Percentiles rank a stretch among this genome's conserved stretches.
Evolutionary conservation across 1,140 invertebrate genomes (phyloP).

Genomic region (Galleria mellonella): DNA sequence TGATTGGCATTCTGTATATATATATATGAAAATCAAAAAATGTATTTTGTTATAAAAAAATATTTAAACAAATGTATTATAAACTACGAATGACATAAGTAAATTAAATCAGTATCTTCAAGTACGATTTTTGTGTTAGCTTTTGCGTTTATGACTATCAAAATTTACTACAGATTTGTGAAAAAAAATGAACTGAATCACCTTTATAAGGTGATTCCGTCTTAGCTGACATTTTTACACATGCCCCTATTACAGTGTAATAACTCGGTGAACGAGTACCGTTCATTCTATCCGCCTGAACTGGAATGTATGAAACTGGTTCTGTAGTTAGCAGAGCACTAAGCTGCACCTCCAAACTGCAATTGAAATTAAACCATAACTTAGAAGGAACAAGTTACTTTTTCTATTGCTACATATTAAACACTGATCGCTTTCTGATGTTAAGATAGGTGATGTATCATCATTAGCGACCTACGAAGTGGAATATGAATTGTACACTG

Average conservation of each 20-base stretch:
- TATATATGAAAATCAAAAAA: no score
- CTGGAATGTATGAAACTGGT: constrained; percentile 39
- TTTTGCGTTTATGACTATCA: no score
- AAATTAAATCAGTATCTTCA: no score
- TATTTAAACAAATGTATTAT: no score
- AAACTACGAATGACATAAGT: no score
- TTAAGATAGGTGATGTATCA: constrained; percentile 20
- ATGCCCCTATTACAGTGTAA: not conserved
- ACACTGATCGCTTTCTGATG: constrained; percentile 21
- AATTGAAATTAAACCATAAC: constrained; percentile 22
- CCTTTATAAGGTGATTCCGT: no score
- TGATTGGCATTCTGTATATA: no score
- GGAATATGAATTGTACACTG: constrained; percentile 17
- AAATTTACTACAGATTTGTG: no score
- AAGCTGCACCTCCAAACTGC: constrained; percentile 19
- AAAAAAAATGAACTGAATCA: no score
- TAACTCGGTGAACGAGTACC: constrained; percentile 8
- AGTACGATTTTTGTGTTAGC: no score
- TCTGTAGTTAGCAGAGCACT: constrained; percentile 30
- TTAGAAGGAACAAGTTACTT: constrained; percentile 7
- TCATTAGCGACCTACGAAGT: constrained; percentile 11
- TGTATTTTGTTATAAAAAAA: no score
- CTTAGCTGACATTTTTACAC: no score
- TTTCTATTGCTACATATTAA: not conserved
- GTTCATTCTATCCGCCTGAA: constrained; percentile 16